Evolutionary conservation across 2,888 invertebrate genomes (phyloP).

Genomic region (Drosophila greeni): DNA sequence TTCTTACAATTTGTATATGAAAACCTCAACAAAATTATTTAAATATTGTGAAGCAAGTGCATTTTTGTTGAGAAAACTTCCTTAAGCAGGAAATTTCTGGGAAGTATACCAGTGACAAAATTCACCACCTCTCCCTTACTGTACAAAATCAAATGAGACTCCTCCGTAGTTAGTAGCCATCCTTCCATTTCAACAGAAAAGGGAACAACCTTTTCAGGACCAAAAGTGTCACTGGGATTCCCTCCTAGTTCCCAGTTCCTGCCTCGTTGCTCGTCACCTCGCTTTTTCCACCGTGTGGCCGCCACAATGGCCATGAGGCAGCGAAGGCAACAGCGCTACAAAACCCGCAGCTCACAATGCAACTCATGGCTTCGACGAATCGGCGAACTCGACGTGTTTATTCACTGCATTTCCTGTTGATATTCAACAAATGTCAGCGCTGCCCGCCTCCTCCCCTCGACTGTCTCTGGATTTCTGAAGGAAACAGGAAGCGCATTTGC

Average conservation of each 20-base stretch:
- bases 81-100: too few species aligned
- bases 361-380: constrained; percentile 35
- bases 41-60: too few species aligned
- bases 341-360: constrained; percentile 35
- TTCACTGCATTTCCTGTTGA: constrained; percentile 74
- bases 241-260: neutral
- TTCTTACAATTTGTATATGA: too few species aligned
- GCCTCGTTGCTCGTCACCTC: neutral
- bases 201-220: too few species aligned
- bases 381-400: constrained; percentile 62
- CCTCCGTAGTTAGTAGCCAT: too few species aligned
- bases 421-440: constrained; percentile 64
- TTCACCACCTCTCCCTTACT: too few species aligned
- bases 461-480: constrained; percentile 36
- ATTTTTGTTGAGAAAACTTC: too few species aligned
- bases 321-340: constrained; percentile 12
- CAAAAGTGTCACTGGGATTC: neutral
- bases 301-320: constrained; percentile 23
- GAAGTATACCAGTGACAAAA: too few species aligned
- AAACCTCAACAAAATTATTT: too few species aligned
- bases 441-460: neutral
- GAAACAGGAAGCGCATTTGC: constrained; percentile 70
- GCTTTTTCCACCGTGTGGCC: constrained; percentile 1
- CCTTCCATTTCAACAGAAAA: too few species aligned
- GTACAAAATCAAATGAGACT: too few species aligned